Base-by-base conservation (phyloP, 2,113 vertebrate species). In the Loxodonta africana region DNA sequence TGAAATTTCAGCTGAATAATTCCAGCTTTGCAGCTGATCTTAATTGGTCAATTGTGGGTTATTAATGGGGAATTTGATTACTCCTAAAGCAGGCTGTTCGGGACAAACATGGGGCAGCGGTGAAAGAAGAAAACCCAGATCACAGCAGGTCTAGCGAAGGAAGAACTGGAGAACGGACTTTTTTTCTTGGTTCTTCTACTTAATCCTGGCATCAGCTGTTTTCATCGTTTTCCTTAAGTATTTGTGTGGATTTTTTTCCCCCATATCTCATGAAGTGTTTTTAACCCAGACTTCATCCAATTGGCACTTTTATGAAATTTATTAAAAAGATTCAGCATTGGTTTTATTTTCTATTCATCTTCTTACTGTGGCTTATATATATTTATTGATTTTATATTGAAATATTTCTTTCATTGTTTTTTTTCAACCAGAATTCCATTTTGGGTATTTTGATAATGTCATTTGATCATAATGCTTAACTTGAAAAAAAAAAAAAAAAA, bases 1-100 rank as follows among this genome's bases (percentile, higher is more conserved):
- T 76, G 67, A 77, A 76, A 85, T 93, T 91, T 97, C 94, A 90
- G 73, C 93, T 51, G 41, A 53, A 80, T 96, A 88, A 94, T 95
- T 91, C 91, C 81, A 95, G 82, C 65, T 88, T 83, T 65, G 51
- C 90, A 8, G 41, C 84, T 67, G 84, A 83, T 84, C 86, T 86
- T 83, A 73, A 83, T 78, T 92, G 94, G 88, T 93, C 94, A 90
- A 67, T 92, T 78, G 94, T 76, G 41, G 90, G 84, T 92, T 90
- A 94, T 95, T 93, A 94, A 84, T 57, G 41, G 57, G 44, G 81
- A 15, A 53, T 90, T 65, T 87, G 83, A 93, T 85, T 71, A 89
- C 69, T 77, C 33, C 46, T 41, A 12, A 62, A 10, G 53, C 41
- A 62, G 76, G 2, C 76, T 48, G 51, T 3, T 23, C n/a, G 87